Base-by-base conservation (phyloP, 2,888 invertebrate genomes). In the Diplazon laetatorius region DNA sequence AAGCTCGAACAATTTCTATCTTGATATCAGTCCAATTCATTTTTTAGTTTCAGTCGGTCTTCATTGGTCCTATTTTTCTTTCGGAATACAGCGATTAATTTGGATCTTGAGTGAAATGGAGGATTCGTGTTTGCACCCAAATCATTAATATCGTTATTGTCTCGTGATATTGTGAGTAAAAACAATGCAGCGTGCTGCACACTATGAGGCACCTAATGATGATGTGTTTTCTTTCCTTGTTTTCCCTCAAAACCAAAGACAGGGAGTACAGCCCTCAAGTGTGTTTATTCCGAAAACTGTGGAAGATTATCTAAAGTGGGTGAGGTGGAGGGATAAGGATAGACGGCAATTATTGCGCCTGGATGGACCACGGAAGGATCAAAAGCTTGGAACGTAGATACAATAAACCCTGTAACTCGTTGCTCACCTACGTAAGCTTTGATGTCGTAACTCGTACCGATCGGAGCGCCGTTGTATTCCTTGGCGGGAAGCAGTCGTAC, bases 401-500 rank as follows among this genome's bases (percentile, higher is more conserved):
- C n/a, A 6, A 48, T 18, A 50, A 22, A 50, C 37, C 9, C 14
- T 5, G 16, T 50, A 12, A 46, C 3, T 69, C 18, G 25, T 50
- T 63, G 92, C 94, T 94, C 92, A 97, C 97, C 97, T 76, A 96
- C 94, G 89, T 95, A 97, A 82, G 96, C 96, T 87, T 96, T 93
- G 59, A 97, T 94, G 87, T 97, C 97, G 87, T 97, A 97, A 71
- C 97, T 97, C 60, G 97, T 97, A 9, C 97, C 97, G 63, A 97
- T 97, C 0, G 97, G 97, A 0, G 97, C 96, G 0, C 97, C 97
- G 82, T 95, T 95, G 92, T 97, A 97, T 88, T 97, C 96, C 91
- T 97, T 97, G 1, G 97, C 97, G 0, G 97, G 97, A 18, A 97
- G 96, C 83, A 97, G 92, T 89, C 97, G 96, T 50, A 97, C 97